phyloP scores from a whole-genome alignment of 2,797 vertebrate genomes.

The Pantherophis alleghaniensis region DNA sequence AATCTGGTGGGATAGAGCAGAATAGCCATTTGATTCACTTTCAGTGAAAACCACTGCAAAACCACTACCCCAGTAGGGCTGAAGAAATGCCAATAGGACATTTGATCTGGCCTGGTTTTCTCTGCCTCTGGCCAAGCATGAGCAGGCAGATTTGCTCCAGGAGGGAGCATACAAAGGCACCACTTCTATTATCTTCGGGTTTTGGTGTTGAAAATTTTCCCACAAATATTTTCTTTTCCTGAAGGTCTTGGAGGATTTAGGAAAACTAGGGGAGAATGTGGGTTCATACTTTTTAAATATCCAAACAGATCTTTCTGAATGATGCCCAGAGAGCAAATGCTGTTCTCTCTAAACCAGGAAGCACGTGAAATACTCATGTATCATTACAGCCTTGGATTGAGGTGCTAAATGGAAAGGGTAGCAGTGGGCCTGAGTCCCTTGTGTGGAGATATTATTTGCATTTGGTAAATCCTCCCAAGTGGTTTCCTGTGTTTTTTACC shows the following conservation, averaged over 20 bases:
- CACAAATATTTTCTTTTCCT: background rate
- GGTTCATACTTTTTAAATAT: background rate
- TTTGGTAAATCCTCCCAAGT: background rate
- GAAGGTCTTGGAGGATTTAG: slow-evolving; percentile 32
- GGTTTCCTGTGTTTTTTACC: background rate
- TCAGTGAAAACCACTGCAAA: background rate
- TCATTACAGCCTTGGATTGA: background rate
- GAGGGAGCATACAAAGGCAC: background rate
- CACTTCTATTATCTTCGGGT: background rate
- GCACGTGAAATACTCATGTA: background rate
- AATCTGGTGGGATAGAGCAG: background rate
- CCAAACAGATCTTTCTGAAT: background rate
- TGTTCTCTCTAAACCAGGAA: background rate
- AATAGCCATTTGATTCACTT: slow-evolving; percentile 5
- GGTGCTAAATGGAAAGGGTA: background rate
- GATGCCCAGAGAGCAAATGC: background rate
- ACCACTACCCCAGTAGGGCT: background rate
- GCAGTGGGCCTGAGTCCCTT: background rate
- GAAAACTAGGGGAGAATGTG: accelerated
- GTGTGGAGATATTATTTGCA: background rate
- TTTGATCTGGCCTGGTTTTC: background rate
- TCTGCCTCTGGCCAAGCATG: background rate
- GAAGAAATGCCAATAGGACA: background rate
- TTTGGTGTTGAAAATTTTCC: background rate
- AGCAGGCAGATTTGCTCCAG: slow-evolving; percentile 16